Percentiles rank a stretch among this genome's conserved stretches.
Conservation (phyloP, 2,113 vertebrate species). For the Amphilophus citrinellus region DNA sequence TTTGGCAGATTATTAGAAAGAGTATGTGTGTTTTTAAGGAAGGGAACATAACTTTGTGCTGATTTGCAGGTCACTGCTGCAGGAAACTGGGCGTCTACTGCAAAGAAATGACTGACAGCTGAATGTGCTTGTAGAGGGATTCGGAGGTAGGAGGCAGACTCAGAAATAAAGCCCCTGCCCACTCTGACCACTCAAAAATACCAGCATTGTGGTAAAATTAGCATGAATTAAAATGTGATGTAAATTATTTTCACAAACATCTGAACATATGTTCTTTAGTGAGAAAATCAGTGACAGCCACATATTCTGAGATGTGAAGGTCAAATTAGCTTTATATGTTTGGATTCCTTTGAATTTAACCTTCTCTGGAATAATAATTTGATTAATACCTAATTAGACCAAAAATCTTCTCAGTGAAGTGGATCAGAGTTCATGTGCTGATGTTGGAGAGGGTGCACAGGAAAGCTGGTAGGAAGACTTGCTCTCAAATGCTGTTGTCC, state of each 20-base stretch:
- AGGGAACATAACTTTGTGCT: constrained; percentile 13
- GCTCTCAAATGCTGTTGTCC: background rate
- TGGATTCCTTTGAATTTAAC: background rate
- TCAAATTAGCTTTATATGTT: background rate
- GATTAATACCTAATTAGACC: background rate
- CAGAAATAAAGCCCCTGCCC: background rate
- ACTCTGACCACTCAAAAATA: background rate
- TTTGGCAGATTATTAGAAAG: background rate
- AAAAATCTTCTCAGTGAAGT: background rate
- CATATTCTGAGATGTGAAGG: background rate
- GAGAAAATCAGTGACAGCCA: background rate
- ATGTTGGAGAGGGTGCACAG: background rate
- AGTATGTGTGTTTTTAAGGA: background rate
- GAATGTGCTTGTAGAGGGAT: constrained; percentile 52
- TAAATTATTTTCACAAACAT: background rate
- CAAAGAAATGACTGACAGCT: constrained; percentile 54
- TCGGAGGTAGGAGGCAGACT: background rate
- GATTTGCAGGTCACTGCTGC: constrained; percentile 39
- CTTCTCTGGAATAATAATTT: background rate
- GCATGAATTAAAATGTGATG: background rate
- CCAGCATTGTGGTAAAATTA: background rate
- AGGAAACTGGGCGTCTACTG: constrained; percentile 53
- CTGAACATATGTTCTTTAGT: background rate
- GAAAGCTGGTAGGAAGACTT: background rate
- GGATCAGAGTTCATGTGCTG: background rate